Evolutionary conservation across 1,140 invertebrate species (phyloP), one percentile per base, ranked within the genome.

Genomic region (Drosophila orena): DNA sequence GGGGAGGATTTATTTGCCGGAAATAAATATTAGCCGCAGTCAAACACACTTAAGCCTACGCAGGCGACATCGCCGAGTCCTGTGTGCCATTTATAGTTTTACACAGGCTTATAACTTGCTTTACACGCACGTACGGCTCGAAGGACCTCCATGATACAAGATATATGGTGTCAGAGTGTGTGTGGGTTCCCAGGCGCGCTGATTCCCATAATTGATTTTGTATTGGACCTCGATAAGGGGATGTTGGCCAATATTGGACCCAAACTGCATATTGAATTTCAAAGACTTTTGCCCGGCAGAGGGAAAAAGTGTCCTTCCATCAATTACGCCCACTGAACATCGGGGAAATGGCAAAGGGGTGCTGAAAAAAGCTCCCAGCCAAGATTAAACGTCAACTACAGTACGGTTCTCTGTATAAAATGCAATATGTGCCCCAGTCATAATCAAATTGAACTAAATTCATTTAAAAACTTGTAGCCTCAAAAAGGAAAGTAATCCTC

Each of bases 11-110:
- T 91, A 91, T 91, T 91, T 91, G 81, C 88, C 88, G 83, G 88
- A 88, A 91, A 91, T 91, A 91, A 88, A 91, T 91, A 91, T 91
- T 91, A 91, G 88, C 88, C 84, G 80, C 85, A 89, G 84, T 89
- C 84, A 89, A 89, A 89, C 85, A 89, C 85, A 89, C 85, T 90
- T 89, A 89, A 89, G 84, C 84, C 84, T 79, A 79, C 64, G 73
- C 59, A 61, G 60, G 60, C 65, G 68, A 71, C 72, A 74, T 40
- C 49, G 40, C 27, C 30, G 58, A 46, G 58, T 60, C 54, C 64
- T 77, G 56, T 53, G 75, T 52, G 75, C 64, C 84, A 89, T 89
- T 89, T 89, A 84, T 89, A 89, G 84, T 89, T 89, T 89, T 84
- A 89, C 85, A 90, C 80, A 77, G 85, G 84, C 84, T 89, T 89